Percentiles rank a stretch among this genome's conserved stretches.
phyloP scores from a whole-genome alignment of 2,113 vertebrate genomes.

The Pica pica region DNA sequence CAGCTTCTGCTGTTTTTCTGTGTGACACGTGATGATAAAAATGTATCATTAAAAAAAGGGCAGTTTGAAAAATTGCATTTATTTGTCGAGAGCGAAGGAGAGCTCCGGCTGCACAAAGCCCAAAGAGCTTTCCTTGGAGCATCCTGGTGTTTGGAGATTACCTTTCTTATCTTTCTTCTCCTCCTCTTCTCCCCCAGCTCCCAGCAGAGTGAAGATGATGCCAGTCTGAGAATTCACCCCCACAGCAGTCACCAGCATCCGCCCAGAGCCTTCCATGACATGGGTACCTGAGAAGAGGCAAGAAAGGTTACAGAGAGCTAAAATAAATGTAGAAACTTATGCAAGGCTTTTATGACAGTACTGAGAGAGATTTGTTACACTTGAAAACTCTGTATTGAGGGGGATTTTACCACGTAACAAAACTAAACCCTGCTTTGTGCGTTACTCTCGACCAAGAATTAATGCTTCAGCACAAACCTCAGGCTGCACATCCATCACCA shows the following conservation, averaged over 20 bases:
- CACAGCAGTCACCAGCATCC: conserved; percentile 94
- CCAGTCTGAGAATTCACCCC: conserved; percentile 98
- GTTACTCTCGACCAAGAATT: not conserved
- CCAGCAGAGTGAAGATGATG: conserved; percentile 96
- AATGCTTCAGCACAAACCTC: not conserved
- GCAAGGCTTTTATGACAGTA: not conserved
- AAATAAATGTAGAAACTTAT: not conserved
- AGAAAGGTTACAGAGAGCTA: not conserved
- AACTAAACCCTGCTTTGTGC: not conserved
- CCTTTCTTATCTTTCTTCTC: conserved; percentile 99
- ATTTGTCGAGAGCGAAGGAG: not conserved
- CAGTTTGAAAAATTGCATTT: not conserved
- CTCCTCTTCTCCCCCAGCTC: conserved; percentile 90
- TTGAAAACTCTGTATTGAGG: not conserved
- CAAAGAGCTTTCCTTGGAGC: not conserved
- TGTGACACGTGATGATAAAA: conserved; percentile 16
- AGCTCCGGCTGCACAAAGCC: not conserved
- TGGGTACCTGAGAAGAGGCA: conserved; percentile 83
- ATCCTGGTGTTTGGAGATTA: conserved; percentile 34
- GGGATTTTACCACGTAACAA: not conserved
- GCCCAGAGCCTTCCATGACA: conserved; percentile 97
- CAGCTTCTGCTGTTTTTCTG: conserved; percentile 25
- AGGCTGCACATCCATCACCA: not conserved
- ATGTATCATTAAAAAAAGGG: not conserved
- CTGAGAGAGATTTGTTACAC: not conserved